Base-by-base conservation (phyloP, 2,113 vertebrate genomes). In the Syngnathoides biaculeatus region DNA sequence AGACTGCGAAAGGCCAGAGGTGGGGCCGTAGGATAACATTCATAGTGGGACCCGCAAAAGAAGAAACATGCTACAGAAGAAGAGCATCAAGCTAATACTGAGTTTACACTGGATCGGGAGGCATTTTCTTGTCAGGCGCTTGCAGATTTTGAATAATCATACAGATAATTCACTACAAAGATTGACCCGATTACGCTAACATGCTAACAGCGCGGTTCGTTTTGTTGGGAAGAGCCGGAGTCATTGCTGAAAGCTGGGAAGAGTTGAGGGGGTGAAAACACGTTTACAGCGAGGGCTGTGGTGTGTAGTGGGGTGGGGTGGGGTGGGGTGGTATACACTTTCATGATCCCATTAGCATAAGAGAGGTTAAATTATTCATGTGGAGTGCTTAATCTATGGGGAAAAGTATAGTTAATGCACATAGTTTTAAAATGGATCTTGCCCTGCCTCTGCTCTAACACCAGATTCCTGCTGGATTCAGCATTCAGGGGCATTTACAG, bases 261-360 rank as follows among this genome's bases (percentile, higher is more conserved):
- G 94, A 94, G 94, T 94, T 94, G 40, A 53, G 20, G 64, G 48
- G 64, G 39, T 62, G 59, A 62, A 62, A 26, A 62, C 60, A 22
- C 40, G 60, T 62, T 59, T 24, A 45, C 48, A 20, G 64, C 30
- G 47, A 14, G 63, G 64, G 43, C 24, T 43, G 60, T 17, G 59
- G 59, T 24, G 60, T 27, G 42, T 50, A 45, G 17, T 17, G 26
- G 63, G 4, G 22, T 43, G 63, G 60, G 22, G 22, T 17, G 40
- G 30, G 17, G 86, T 87, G 91, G 77, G 74, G 79, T 81, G 88
- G 81, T 71, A 73, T 94, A 95, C 96, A 98, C 95, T 96, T 95
- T 95, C 95, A 95, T 95, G 93, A 97, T 97, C 92, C 95, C 95
- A 98, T 98, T 98, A 98, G 94, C 96, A 98, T 98, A 97, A 96